Conservation (phyloP, 2,797 vertebrate species). For the Nannoperca obscura region DNA sequence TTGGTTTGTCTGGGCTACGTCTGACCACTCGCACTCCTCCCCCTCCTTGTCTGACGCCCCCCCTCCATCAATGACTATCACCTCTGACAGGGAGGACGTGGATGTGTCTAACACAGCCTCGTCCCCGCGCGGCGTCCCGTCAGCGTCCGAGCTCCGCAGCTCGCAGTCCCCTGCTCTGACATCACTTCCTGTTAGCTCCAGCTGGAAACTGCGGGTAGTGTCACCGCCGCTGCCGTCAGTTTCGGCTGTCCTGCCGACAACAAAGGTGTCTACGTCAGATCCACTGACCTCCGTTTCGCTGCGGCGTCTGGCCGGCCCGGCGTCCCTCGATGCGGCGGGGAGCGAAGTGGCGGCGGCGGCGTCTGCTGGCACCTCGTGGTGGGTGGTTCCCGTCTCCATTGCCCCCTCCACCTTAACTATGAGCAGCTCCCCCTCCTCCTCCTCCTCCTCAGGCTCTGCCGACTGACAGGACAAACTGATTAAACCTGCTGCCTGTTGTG, state of each 20-base stretch:
- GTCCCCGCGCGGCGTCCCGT: background rate
- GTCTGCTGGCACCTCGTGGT: constrained; percentile 9
- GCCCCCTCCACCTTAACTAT: constrained; percentile 76
- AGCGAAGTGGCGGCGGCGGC: background rate
- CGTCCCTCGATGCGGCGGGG: background rate
- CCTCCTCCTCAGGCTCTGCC: constrained; percentile 54
- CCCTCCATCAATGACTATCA: constrained; percentile 62
- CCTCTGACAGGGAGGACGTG: constrained; percentile 23
- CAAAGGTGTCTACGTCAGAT: constrained; percentile 63
- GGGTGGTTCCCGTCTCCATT: background rate
- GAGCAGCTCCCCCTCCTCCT: constrained; percentile 58
- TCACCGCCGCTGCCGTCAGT: constrained; percentile 30
- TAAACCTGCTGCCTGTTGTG: background rate
- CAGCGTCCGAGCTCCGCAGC: background rate
- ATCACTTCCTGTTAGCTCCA: constrained; percentile 41
- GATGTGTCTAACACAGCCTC: background rate
- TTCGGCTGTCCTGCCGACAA: constrained; percentile 59
- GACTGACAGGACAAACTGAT: constrained; percentile 50
- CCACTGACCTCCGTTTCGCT: constrained; percentile 77
- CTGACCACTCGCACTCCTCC: constrained; percentile 27
- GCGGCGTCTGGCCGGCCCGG: background rate
- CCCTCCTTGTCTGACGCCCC: constrained; percentile 31
- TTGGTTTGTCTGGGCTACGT: constrained; percentile 12
- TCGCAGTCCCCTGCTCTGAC: constrained; percentile 43
- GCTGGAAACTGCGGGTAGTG: constrained; percentile 21